Conservation (phyloP, 2,797 vertebrate species). For the Pelochelys cantorii region DNA sequence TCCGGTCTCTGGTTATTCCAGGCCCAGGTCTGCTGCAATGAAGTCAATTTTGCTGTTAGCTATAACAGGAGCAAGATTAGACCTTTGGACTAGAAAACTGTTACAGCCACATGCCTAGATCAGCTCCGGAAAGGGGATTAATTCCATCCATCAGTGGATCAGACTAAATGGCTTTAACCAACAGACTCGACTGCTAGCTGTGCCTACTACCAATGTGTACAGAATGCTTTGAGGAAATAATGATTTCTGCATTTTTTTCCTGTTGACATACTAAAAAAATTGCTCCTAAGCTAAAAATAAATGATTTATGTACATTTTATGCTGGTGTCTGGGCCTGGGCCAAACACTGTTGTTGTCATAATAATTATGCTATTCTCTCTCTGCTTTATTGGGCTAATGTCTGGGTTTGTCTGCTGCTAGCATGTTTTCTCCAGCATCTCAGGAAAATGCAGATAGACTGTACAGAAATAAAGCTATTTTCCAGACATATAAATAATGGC, state of each 20-base stretch:
- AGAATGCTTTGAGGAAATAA: neutral
- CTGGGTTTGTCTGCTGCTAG: constrained; percentile 51
- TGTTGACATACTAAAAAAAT: constrained; percentile 42
- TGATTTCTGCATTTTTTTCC: constrained; percentile 49
- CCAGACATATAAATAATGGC: constrained; percentile 45
- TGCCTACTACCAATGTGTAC: neutral
- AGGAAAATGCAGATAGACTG: neutral
- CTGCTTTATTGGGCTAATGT: constrained; percentile 59
- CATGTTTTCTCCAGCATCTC: constrained; percentile 24
- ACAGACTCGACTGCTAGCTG: neutral
- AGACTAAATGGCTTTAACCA: constrained; percentile 34
- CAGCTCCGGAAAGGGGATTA: constrained; percentile 38
- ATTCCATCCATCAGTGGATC: constrained; percentile 28
- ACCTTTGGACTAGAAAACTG: neutral
- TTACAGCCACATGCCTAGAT: neutral
- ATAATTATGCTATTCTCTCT: constrained; percentile 64
- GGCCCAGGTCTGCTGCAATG: neutral
- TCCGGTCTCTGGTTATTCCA: neutral
- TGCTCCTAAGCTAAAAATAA: constrained; percentile 5
- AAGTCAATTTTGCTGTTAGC: constrained; percentile 6
- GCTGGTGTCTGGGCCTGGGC: neutral
- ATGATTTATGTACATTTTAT: constrained; percentile 16
- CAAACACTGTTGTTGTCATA: constrained; percentile 61
- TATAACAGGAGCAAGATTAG: neutral
- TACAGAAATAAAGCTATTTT: constrained; percentile 46